phyloP scores from a whole-genome alignment of 2,888 invertebrate genomes.

The Drosophila niveifrons region DNA sequence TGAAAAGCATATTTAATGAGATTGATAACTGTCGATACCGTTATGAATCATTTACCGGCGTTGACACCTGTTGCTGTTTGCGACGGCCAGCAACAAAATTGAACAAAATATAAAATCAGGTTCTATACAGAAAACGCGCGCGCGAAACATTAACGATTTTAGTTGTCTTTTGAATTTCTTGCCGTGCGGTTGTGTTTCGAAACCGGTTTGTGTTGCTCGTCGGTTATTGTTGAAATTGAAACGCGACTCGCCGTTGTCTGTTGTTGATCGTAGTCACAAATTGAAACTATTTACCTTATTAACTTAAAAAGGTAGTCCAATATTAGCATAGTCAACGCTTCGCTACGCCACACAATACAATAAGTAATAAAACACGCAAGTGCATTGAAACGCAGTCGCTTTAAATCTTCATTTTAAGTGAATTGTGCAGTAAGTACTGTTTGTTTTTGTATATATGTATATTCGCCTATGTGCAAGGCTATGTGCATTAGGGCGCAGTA shows the following conservation, averaged over 20 bases:
- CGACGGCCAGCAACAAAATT: slow-evolving; percentile 16
- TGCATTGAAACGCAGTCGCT: slow-evolving; percentile 55
- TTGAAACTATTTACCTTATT: slow-evolving; percentile 50
- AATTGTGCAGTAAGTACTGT: slow-evolving; percentile 37
- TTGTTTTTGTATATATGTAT: not conserved
- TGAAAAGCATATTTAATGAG: not conserved
- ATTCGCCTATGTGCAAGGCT: slow-evolving; percentile 37
- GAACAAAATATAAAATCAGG: slow-evolving; percentile 43
- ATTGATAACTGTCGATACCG: not conserved
- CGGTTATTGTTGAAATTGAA: slow-evolving; percentile 40
- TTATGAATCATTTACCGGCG: slow-evolving; percentile 36
- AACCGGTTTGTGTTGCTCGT: slow-evolving; percentile 58
- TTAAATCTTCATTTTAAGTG: slow-evolving; percentile 1
- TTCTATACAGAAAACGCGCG: slow-evolving; percentile 51
- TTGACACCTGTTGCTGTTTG: slow-evolving; percentile 37
- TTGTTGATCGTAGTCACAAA: slow-evolving; percentile 17
- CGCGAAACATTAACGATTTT: slow-evolving; percentile 51
- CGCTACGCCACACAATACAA: slow-evolving; percentile 2
- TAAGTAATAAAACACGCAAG: slow-evolving; percentile 31
- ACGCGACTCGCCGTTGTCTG: slow-evolving; percentile 45
- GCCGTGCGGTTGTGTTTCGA: slow-evolving; percentile 64
- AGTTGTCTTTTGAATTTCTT: slow-evolving; percentile 74
- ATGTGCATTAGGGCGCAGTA: slow-evolving; percentile 36
- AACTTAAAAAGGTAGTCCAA: slow-evolving; percentile 55
- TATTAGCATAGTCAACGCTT: slow-evolving; percentile 51